Conservation (phyloP, 2,113 vertebrate species). For the Leptodactylus fuscus region DNA sequence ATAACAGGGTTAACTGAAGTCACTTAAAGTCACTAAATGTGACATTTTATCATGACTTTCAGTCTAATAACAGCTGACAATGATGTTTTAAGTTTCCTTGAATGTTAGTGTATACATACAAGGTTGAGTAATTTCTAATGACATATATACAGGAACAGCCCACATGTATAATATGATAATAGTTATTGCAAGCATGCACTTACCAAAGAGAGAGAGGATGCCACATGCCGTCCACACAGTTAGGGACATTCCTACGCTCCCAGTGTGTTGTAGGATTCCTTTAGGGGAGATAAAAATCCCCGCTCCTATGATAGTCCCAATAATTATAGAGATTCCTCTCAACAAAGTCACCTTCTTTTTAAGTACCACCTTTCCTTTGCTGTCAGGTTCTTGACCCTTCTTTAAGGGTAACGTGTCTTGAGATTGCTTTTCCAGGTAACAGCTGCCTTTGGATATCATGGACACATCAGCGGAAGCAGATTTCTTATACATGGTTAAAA, state of each 20-base stretch:
- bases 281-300: slow-evolving; percentile 98
- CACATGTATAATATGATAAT: neutral
- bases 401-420: slow-evolving; percentile 62
- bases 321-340: slow-evolving; percentile 91
- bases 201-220: slow-evolving; percentile 92
- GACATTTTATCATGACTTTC: neutral
- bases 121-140: neutral
- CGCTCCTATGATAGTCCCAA: slow-evolving; percentile 93
- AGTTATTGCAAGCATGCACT: slow-evolving; percentile 68
- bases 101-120: neutral
- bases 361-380: slow-evolving; percentile 78
- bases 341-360: slow-evolving; percentile 92
- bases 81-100: no score
- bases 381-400: slow-evolving; percentile 60
- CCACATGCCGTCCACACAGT: slow-evolving; percentile 89
- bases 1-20: neutral
- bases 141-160: neutral
- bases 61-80: neutral
- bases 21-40: neutral
- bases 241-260: slow-evolving; percentile 93
- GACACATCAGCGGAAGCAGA: slow-evolving; percentile 64
- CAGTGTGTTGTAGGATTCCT: slow-evolving; percentile 89
- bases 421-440: slow-evolving; percentile 64
- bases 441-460: slow-evolving; percentile 68
- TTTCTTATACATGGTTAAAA: slow-evolving; percentile 77